phyloP scores from a whole-genome alignment of 2,797 vertebrate genomes.

The Botia almorhae region DNA sequence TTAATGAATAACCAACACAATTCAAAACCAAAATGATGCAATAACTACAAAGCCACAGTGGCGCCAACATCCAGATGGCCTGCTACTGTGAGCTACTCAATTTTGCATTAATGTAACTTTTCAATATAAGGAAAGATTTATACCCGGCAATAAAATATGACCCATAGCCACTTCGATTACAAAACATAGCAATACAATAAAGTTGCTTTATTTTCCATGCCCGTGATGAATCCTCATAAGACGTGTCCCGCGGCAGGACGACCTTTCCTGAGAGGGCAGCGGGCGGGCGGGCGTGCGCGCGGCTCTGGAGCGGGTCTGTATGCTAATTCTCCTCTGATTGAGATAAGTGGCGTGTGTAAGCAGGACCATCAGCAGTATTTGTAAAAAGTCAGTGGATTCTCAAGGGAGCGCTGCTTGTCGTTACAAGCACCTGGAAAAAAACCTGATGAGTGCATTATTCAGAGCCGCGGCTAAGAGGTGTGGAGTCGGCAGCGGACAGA shows the following conservation, averaged over 20 bases:
- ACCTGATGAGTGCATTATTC: slow-evolving; percentile 88
- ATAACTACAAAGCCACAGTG: slow-evolving; percentile 26
- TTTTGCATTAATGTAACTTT: slow-evolving; percentile 39
- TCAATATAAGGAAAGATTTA: slow-evolving; percentile 34
- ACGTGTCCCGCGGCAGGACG: background rate
- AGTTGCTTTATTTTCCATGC: background rate
- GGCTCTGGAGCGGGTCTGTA: slow-evolving; percentile 60
- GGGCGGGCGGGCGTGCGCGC: slow-evolving; percentile 43
- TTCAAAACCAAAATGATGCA: slow-evolving; percentile 48
- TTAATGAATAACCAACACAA: slow-evolving; percentile 54
- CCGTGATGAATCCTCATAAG: background rate
- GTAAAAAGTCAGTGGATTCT: slow-evolving; percentile 79
- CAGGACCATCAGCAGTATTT: slow-evolving; percentile 82
- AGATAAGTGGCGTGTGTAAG: slow-evolving; percentile 59
- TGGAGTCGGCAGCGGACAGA: slow-evolving; percentile 37
- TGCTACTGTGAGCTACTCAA: slow-evolving; percentile 30
- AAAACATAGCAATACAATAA: slow-evolving; percentile 5
- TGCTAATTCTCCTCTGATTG: slow-evolving; percentile 65
- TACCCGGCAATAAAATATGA: background rate
- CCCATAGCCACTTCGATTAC: slow-evolving; percentile 18
- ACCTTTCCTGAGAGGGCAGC: slow-evolving; percentile 32
- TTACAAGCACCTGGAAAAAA: slow-evolving; percentile 82
- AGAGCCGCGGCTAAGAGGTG: slow-evolving; percentile 64
- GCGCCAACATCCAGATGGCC: slow-evolving; percentile 27
- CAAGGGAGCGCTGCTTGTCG: slow-evolving; percentile 76